Conservation (phyloP, 37 sponge, comb jelly and placozoan genomes). For the Aplysina aerophoba region DNA sequence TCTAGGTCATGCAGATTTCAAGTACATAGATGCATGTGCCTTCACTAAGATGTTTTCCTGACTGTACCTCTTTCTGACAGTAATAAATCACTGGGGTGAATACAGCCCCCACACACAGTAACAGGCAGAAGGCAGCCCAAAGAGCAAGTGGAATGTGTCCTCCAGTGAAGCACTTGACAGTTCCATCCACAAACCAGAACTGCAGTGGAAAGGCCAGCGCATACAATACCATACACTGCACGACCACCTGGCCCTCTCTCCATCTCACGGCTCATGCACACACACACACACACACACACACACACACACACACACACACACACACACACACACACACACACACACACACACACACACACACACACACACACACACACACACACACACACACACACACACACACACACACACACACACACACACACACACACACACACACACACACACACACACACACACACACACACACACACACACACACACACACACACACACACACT, state of each 20-base stretch:
- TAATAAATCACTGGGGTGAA: not conserved
- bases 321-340: slow-evolving; percentile 28
- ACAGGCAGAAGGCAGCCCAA: slow-evolving; percentile 37
- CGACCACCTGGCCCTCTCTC: no score
- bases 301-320: slow-evolving; percentile 20
- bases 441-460: no score
- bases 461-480: not conserved
- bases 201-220: not conserved
- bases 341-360: slow-evolving; percentile 20
- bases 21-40: no score
- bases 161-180: slow-evolving; percentile 60
- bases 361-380: slow-evolving; percentile 34
- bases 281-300: not conserved
- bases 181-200: slow-evolving; percentile 69
- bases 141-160: slow-evolving; percentile 57
- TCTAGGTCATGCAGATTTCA: no score
- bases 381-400: not conserved
- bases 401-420: no score
- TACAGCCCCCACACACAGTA: slow-evolving; percentile 29
- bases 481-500: not conserved
- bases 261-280: no score
- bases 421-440: slow-evolving; percentile 34
- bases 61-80: no score
- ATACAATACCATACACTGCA: no score
- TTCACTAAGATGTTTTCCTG: no score